These are phyloP conservation scores for Manis javanica DNA, from an alignment of 2,797 vertebrate species.

Conservation along the genomic window DNA sequence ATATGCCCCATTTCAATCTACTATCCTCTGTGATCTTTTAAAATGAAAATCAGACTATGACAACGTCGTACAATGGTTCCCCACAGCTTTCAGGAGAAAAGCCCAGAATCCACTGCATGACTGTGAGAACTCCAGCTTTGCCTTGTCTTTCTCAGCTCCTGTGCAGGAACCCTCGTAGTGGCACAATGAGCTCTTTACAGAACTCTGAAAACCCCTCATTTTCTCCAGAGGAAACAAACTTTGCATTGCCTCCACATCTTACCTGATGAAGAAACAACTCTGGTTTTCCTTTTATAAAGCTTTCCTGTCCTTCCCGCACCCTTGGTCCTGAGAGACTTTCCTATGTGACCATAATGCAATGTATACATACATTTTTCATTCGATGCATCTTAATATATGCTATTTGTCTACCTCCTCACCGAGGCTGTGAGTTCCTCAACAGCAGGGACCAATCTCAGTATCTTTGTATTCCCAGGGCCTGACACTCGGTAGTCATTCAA, in stretches of 20 bases:
- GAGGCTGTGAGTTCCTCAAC: constrained; percentile 70
- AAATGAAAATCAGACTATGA: constrained; percentile 9
- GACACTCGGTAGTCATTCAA: constrained; percentile 67
- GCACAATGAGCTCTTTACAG: background rate
- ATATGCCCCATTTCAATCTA: background rate
- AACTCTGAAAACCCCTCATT: background rate
- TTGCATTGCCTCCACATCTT: background rate
- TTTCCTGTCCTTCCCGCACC: background rate
- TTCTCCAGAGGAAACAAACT: constrained; percentile 19
- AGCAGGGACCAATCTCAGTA: constrained; percentile 69
- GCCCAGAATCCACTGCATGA: background rate
- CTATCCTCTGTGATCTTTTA: background rate
- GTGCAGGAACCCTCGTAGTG: background rate
- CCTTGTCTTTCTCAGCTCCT: background rate
- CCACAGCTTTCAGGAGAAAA: background rate
- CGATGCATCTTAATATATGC: constrained; percentile 49
- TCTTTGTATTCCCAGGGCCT: constrained; percentile 69
- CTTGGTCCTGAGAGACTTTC: constrained; percentile 37
- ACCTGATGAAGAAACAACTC: constrained; percentile 13
- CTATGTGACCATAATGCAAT: background rate
- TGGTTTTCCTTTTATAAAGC: constrained; percentile 30
- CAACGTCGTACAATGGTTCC: background rate
- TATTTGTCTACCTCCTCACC: constrained; percentile 64
- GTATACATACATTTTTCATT: constrained; percentile 26
- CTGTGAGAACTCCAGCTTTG: background rate